Percentiles rank a stretch among this genome's conserved stretches.
Evolutionary conservation across 2,797 vertebrate species (phyloP).

Genomic region (Protonibea diacanthus): DNA sequence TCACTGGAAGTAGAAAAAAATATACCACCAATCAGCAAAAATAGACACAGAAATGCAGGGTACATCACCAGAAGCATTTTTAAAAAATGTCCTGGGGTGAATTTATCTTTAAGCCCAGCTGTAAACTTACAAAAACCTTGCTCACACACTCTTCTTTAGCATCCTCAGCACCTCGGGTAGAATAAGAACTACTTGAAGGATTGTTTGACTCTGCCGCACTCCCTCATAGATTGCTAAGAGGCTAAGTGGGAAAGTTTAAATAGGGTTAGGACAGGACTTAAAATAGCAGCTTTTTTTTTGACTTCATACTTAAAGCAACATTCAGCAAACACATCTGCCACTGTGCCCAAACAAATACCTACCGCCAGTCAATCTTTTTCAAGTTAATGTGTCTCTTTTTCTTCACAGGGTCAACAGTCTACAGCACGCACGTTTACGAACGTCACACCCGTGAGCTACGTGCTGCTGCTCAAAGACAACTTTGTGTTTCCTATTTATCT

Average conservation of each 20-base stretch:
- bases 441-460: slow-evolving; percentile 38
- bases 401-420: slow-evolving; percentile 56
- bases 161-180: slow-evolving; percentile 32
- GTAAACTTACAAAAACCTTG: slow-evolving; percentile 21
- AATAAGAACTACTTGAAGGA: slow-evolving; percentile 26
- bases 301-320: slow-evolving; percentile 79
- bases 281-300: slow-evolving; percentile 76
- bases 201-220: slow-evolving; percentile 33
- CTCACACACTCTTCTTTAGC: slow-evolving; percentile 16
- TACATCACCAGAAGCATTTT: slow-evolving; percentile 45
- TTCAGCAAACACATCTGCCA: slow-evolving; percentile 65
- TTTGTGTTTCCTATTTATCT: slow-evolving; percentile 24
- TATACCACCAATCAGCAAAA: slow-evolving; percentile 36
- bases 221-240: slow-evolving; percentile 39
- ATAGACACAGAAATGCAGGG: slow-evolving; percentile 41
- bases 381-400: slow-evolving; percentile 40
- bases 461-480: slow-evolving; percentile 54
- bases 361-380: slow-evolving; percentile 31
- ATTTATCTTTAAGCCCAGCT: slow-evolving; percentile 37
- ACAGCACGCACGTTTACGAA: slow-evolving; percentile 34
- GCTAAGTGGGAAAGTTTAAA: slow-evolving; percentile 45
- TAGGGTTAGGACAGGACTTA: slow-evolving; percentile 43
- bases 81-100: slow-evolving; percentile 13
- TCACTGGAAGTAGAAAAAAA: slow-evolving; percentile 36
- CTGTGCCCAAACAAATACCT: slow-evolving; percentile 56